phyloP scores from a whole-genome alignment of 1,140 invertebrate genomes.

The Palaemon carinicauda region DNA sequence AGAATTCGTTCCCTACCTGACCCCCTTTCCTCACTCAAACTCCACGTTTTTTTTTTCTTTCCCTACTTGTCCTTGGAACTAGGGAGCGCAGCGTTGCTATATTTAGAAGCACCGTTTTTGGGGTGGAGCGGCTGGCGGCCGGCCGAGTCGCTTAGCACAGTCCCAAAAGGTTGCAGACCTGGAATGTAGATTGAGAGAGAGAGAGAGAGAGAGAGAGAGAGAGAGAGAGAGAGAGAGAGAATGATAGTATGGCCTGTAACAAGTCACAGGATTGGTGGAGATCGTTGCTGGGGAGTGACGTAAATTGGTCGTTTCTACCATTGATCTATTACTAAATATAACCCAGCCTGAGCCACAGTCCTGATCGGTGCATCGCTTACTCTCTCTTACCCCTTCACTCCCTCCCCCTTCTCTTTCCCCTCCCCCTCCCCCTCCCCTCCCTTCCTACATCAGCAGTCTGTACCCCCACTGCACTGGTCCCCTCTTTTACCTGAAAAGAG shows the following conservation, averaged over 20 bases:
- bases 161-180: too few species aligned
- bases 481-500: too few species aligned
- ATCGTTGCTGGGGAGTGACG: background rate
- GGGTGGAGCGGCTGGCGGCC: too few species aligned
- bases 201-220: background rate
- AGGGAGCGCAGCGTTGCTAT: too few species aligned
- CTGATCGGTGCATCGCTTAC: background rate
- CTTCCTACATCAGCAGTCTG: background rate
- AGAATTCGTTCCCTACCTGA: background rate
- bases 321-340: constrained; percentile 24
- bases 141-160: too few species aligned
- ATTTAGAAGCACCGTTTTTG: too few species aligned
- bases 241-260: constrained; percentile 55
- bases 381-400: background rate
- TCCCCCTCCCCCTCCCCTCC: background rate
- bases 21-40: background rate
- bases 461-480: background rate
- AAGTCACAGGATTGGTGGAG: constrained; percentile 53
- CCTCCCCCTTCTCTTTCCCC: too few species aligned
- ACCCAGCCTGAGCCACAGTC: background rate
- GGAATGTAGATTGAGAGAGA: background rate
- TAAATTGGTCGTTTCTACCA: constrained; percentile 17
- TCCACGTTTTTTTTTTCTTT: background rate
- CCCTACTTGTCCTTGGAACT: background rate
- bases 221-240: background rate